A percentile compares a stretch with the other conserved stretches of the same genome.
Evolutionary conservation across 1,140 invertebrate genomes (phyloP).

Genomic region (Drosophila ohnishii): DNA sequence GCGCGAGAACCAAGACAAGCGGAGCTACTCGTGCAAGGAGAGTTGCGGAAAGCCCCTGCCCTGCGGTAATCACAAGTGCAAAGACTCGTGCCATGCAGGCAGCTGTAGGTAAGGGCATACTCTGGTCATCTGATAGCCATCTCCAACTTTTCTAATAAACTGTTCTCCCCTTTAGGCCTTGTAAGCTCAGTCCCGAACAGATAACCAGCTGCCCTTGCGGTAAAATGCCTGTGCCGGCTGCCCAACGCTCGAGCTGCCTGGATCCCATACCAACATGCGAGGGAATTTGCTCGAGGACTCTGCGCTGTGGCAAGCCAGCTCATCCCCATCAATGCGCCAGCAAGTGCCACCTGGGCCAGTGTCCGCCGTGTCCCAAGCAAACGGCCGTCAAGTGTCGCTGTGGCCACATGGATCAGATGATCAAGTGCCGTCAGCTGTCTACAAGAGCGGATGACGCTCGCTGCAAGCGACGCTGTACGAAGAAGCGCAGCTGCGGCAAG

Average conservation of each 20-base stretch:
- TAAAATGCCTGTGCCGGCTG: conserved; percentile 85
- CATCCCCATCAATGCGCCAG: conserved; percentile 88
- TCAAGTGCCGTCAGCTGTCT: conserved; percentile 90
- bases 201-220: conserved; percentile 94
- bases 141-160: background rate
- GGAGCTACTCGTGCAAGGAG: conserved; percentile 87
- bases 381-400: conserved; percentile 95
- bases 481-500: conserved; percentile 91
- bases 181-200: conserved; percentile 86
- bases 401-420: conserved; percentile 92
- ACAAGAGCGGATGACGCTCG: conserved; percentile 88
- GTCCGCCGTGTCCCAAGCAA: conserved; percentile 91
- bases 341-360: conserved; percentile 90
- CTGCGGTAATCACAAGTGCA: conserved; percentile 92
- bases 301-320: conserved; percentile 91
- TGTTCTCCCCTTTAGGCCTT: conserved; percentile 77
- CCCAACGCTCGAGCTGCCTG: conserved; percentile 87
- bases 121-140: background rate
- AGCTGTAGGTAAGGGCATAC: conserved; percentile 82
- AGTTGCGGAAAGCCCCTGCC: conserved; percentile 87
- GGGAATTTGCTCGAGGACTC: conserved; percentile 89
- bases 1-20: conserved; percentile 79
- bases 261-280: conserved; percentile 95
- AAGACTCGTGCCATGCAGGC: conserved; percentile 88
- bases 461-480: conserved; percentile 95